Base-by-base conservation (phyloP, 1,140 invertebrate genomes). In the Nymphalis io region DNA sequence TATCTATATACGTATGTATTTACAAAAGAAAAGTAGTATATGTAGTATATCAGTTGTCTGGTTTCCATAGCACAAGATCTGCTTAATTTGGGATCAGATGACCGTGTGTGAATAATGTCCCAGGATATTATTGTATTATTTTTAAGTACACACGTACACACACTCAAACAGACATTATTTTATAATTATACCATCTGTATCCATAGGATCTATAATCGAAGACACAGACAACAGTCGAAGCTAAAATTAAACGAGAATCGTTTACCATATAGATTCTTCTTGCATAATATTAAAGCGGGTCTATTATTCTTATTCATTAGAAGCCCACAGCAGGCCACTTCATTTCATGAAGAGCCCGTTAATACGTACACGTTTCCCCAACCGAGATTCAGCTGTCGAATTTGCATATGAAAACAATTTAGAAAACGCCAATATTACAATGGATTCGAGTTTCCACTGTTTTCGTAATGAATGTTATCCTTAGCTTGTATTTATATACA, bases 351-450 rank as follows among this genome's bases (percentile, higher is more conserved):
- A 33, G 51, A 55, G 51, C 48, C 48, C 18, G 48, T 51, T 51
- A 51, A 21, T 51, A 51, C 48, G 48, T 55, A 44, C 21, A 16
- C 23, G 21, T 15, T 55, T 55, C 51, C 51, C 51, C n/a, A 46
- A 8, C n/a, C 20, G 51, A 55, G 51, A 27, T 55, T 55, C 51
- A 27, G 20, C 48, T 51, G 51, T 55, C 51, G 20, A 23, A 55
- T 55, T 55, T 55, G 63, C 75, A 79, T 78, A 76, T 73, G 70
- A 78, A 79, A 80, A 79, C 69, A 76, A 53, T 70, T 71, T 51
- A 42, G 55, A 60, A 18, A 58, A 55, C 51, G 51, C 51, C 51
- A 21, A 55, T 55, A 55, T 55, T 27, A 55, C 51, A 55, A 55
- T 55, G 23, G 51, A 55, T 55, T 21, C 51, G 51, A 55, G 27